Evolutionary conservation across 2,113 vertebrate genomes (phyloP).

Genomic region (Ceyx melanurus): DNA sequence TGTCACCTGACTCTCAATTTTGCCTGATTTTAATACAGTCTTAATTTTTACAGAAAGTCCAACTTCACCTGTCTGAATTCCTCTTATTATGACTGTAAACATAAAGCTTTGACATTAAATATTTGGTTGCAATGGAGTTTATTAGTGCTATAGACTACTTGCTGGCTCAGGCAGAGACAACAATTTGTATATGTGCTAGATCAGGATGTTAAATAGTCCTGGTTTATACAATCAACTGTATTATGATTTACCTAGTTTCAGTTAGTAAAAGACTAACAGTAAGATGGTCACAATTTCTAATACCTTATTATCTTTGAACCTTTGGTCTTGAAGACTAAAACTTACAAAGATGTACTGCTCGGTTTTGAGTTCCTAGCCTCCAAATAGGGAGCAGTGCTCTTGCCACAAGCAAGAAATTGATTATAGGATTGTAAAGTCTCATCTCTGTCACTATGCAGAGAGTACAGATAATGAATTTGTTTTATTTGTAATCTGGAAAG

Average conservation of each 20-base stretch:
- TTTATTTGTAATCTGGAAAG: background rate
- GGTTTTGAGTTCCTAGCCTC: background rate
- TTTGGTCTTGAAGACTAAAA: background rate
- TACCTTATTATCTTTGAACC: background rate
- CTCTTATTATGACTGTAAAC: background rate
- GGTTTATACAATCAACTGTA: background rate
- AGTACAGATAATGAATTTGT: background rate
- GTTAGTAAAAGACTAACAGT: background rate
- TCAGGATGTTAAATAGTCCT: background rate
- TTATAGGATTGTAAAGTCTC: background rate
- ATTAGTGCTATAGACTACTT: background rate
- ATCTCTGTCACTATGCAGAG: background rate
- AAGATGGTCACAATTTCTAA: background rate
- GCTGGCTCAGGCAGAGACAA: background rate
- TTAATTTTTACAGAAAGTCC: background rate
- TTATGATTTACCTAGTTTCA: background rate
- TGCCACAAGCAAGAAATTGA: background rate
- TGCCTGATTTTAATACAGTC: background rate
- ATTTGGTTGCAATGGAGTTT: background rate
- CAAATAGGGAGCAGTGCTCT: background rate
- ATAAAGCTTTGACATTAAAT: background rate
- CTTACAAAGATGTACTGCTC: background rate
- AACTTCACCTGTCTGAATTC: rapidly evolving
- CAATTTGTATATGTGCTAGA: background rate
- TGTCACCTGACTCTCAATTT: background rate